Percentiles rank a stretch among this genome's conserved stretches.
These are phyloP conservation scores for Platerodrilus igneus DNA, from an alignment of 2,888 invertebrate species.

Conservation along the genomic window DNA sequence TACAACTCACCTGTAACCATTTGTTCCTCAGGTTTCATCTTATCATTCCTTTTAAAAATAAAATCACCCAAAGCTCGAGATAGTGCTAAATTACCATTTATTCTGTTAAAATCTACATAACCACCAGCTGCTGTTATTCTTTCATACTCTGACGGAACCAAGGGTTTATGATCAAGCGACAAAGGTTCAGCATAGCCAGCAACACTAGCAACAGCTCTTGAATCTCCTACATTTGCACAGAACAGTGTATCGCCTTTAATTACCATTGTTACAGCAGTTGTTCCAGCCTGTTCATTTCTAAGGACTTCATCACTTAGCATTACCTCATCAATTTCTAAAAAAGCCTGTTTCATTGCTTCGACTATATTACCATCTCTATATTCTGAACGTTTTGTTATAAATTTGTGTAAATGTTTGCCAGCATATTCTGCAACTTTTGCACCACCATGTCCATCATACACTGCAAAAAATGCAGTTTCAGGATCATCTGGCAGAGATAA, in stretches of 20 bases:
- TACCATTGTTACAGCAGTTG: constrained; percentile 84
- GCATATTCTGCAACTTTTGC: constrained; percentile 91
- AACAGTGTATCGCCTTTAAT: constrained; percentile 81
- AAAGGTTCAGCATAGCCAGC: constrained; percentile 70
- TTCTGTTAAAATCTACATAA: constrained; percentile 94
- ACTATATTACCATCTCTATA: constrained; percentile 80
- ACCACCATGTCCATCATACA: constrained; percentile 81
- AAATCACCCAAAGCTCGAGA: constrained; percentile 97
- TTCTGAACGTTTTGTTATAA: constrained; percentile 74
- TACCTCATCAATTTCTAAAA: constrained; percentile 82
- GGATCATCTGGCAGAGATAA: constrained; percentile 90
- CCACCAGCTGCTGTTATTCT: constrained; percentile 94
- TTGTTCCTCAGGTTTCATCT: constrained; percentile 85
- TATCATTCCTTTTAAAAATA: constrained; percentile 87
- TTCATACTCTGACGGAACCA: constrained; percentile 78
- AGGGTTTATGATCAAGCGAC: constrained; percentile 95
- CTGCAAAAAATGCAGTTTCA: constrained; percentile 84
- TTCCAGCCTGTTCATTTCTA: constrained; percentile 90
- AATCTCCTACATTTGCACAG: constrained; percentile 97
- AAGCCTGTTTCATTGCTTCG: constrained; percentile 77
- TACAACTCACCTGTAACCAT: constrained; percentile 83
- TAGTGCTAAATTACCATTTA: constrained; percentile 96
- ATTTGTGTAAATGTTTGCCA: constrained; percentile 91
- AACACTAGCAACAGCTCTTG: constrained; percentile 87
- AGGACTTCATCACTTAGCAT: constrained; percentile 87